Conservation (phyloP, 2,113 vertebrate genomes). For the Tonatia bakeri region DNA sequence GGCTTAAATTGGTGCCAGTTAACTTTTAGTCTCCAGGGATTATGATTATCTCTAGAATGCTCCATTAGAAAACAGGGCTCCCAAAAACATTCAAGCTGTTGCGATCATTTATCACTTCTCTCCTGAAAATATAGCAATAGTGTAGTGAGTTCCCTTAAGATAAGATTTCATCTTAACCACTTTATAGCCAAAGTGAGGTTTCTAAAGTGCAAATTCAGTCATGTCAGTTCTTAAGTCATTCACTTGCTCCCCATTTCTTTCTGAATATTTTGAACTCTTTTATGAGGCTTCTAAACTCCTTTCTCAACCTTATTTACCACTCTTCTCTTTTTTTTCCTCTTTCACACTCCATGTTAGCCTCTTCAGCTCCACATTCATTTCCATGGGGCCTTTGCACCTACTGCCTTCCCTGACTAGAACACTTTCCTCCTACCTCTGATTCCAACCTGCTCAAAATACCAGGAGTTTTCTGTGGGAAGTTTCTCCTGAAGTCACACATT, state of each 20-base stretch:
- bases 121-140: neutral
- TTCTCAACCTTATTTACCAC: neutral
- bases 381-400: neutral
- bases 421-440: neutral
- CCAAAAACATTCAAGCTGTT: neutral
- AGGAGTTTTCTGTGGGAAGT: neutral
- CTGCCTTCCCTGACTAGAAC: neutral
- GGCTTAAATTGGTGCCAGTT: neutral
- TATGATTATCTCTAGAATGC: neutral
- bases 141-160: neutral
- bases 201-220: neutral
- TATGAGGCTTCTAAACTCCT: neutral
- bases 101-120: neutral
- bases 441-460: neutral
- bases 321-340: neutral
- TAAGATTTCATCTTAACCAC: neutral
- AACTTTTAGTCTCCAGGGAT: neutral
- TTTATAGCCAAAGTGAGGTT: neutral
- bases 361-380: neutral
- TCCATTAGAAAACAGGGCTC: neutral
- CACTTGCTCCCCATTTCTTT: neutral
- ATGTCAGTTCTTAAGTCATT: neutral
- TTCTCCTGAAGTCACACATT: neutral
- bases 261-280: neutral
- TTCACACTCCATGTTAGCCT: neutral